A percentile compares a stretch with the other conserved stretches of the same genome.
These are phyloP conservation scores for Hylomyscus alleni DNA, from an alignment of 2,797 vertebrate species.

Conservation along the genomic window DNA sequence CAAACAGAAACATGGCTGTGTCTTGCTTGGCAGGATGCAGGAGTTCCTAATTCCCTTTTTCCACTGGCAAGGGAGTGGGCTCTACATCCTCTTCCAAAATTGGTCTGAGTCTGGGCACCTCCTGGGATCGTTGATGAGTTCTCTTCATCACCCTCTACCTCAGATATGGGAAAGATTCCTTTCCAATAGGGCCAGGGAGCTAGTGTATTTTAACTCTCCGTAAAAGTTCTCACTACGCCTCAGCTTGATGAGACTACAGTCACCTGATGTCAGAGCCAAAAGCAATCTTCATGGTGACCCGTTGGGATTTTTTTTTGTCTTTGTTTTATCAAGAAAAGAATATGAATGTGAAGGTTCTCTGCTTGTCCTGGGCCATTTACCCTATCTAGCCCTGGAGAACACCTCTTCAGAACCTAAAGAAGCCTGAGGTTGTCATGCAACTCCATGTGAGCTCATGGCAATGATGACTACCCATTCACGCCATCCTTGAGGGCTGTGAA, in stretches of 20 bases:
- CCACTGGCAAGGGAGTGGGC: neutral
- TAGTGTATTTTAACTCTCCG: neutral
- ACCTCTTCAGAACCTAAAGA: neutral
- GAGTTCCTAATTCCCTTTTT: neutral
- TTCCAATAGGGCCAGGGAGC: neutral
- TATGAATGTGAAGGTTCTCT: neutral
- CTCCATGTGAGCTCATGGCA: neutral
- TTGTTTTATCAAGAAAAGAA: neutral
- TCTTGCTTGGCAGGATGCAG: rapidly evolving
- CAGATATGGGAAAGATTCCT: neutral
- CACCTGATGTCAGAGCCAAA: neutral
- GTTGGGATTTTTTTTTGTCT: neutral
- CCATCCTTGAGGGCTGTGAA: neutral
- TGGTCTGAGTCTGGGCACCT: rapidly evolving
- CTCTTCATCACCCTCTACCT: too few relatives aligned
- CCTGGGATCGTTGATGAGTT: rapidly evolving
- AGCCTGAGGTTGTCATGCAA: rapidly evolving
- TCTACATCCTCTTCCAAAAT: rapidly evolving
- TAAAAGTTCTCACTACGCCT: neutral
- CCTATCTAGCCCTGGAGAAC: neutral
- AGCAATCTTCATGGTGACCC: neutral
- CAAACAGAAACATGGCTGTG: neutral
- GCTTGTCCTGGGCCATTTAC: neutral
- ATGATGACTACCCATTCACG: rapidly evolving
- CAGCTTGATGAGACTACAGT: neutral